Percentiles rank a stretch among this genome's conserved stretches.
Evolutionary conservation across 2,797 vertebrate genomes (phyloP).

Genomic region (Lacerta bilineata): DNA sequence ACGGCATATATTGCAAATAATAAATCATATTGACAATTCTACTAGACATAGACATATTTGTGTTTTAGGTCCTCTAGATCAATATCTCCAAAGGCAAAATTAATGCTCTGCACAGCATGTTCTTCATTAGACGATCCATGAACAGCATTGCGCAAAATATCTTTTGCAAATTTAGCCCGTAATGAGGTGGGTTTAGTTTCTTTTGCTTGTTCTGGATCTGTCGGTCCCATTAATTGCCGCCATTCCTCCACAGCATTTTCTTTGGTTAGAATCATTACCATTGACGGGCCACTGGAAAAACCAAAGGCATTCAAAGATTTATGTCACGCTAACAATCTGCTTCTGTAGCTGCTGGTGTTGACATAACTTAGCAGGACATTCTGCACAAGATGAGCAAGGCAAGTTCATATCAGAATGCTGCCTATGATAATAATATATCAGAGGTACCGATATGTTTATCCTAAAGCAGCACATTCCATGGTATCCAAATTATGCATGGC

Average conservation of each 20-base stretch:
- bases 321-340: not conserved
- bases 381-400: not conserved
- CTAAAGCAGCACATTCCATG: not conserved
- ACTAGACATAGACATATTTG: slow-evolving; percentile 21
- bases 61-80: slow-evolving; percentile 50
- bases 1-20: not conserved
- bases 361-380: not conserved
- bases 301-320: slow-evolving; percentile 19
- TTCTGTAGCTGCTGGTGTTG: not conserved
- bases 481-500: not conserved
- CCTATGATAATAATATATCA: not conserved
- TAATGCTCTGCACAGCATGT: slow-evolving; percentile 78
- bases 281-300: slow-evolving; percentile 85
- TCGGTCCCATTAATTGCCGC: slow-evolving; percentile 89
- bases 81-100: slow-evolving; percentile 68
- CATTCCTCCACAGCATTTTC: slow-evolving; percentile 92
- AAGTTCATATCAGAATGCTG: not conserved
- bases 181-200: slow-evolving; percentile 82
- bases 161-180: slow-evolving; percentile 86
- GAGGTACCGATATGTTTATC: not conserved
- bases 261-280: slow-evolving; percentile 88
- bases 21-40: not conserved
- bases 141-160: slow-evolving; percentile 87
- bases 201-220: slow-evolving; percentile 86
- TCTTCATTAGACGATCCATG: slow-evolving; percentile 86